These are phyloP conservation scores for Oryzias curvinotus DNA, from an alignment of 2,113 vertebrate genomes.

Conservation along the genomic window DNA sequence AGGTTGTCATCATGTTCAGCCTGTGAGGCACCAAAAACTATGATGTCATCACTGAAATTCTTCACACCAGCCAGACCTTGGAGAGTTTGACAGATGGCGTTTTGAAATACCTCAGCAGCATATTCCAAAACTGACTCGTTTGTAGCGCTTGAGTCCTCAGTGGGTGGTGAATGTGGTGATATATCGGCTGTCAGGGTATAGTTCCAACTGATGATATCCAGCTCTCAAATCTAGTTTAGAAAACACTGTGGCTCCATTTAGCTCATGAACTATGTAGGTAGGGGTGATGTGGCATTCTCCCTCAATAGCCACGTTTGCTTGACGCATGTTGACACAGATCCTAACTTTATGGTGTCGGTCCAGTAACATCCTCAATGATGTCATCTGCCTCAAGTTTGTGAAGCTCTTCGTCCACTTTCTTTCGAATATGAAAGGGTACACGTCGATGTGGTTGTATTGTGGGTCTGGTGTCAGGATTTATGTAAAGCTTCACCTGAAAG, in stretches of 20 bases:
- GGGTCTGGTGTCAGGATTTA: constrained; percentile 10
- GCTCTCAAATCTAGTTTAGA: constrained; percentile 30
- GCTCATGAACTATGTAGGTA: constrained; percentile 26
- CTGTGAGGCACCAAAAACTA: neutral
- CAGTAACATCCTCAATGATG: neutral
- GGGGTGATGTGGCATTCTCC: constrained; percentile 34
- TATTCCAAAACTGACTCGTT: constrained; percentile 27
- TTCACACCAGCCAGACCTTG: constrained; percentile 10
- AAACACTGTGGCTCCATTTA: constrained; percentile 30
- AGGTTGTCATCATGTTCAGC: neutral
- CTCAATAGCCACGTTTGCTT: constrained; percentile 21
- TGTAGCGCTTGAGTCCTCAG: constrained; percentile 20
- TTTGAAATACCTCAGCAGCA: constrained; percentile 41
- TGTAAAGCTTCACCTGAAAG: constrained; percentile 8
- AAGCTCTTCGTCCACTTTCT: constrained; percentile 34
- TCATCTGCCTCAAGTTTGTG: neutral
- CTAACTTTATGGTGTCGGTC: constrained; percentile 30
- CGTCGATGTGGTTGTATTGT: constrained; percentile 20
- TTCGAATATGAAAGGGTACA: constrained; percentile 3
- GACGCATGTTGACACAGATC: constrained; percentile 28
- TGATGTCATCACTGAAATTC: constrained; percentile 23
- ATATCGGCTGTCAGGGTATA: constrained; percentile 28
- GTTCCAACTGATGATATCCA: constrained; percentile 38
- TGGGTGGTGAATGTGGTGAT: constrained; percentile 38
- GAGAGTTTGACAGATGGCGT: constrained; percentile 11